Evolutionary conservation across 2,797 vertebrate genomes (phyloP).

Genomic region (Tokudaia muenninki): DNA sequence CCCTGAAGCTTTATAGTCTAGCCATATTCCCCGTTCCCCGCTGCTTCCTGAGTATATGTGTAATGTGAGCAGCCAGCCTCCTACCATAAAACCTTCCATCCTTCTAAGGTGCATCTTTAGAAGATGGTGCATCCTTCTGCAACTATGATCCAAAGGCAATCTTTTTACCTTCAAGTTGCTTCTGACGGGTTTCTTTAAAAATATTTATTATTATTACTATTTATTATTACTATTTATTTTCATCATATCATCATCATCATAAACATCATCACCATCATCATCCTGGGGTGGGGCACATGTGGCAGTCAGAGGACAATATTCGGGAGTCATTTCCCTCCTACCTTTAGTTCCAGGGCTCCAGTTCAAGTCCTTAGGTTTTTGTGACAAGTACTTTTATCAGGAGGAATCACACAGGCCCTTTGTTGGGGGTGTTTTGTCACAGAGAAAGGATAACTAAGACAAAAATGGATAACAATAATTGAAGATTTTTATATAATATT

Average conservation of each 20-base stretch:
- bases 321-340: not conserved
- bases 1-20: not conserved
- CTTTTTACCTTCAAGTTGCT: not conserved
- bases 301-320: not conserved
- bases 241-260: too few species aligned
- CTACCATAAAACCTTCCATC: too few species aligned
- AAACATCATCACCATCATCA: too few species aligned
- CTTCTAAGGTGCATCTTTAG: too few species aligned
- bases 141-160: not conserved
- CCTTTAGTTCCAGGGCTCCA: not conserved
- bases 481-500: not conserved
- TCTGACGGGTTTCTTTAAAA: not conserved
- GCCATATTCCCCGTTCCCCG: not conserved
- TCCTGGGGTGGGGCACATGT: not conserved
- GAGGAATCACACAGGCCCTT: too few species aligned
- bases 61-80: not conserved
- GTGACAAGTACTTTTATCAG: too few species aligned
- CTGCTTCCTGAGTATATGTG: too few species aligned
- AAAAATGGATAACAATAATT: too few species aligned
- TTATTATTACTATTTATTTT: not conserved
- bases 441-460: not conserved
- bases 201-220: not conserved
- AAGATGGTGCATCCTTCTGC: not conserved
- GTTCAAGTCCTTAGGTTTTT: not conserved
- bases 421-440: not conserved